Evolutionary conservation across 2,113 vertebrate genomes (phyloP).

Genomic region (Erpornis zantholeuca): DNA sequence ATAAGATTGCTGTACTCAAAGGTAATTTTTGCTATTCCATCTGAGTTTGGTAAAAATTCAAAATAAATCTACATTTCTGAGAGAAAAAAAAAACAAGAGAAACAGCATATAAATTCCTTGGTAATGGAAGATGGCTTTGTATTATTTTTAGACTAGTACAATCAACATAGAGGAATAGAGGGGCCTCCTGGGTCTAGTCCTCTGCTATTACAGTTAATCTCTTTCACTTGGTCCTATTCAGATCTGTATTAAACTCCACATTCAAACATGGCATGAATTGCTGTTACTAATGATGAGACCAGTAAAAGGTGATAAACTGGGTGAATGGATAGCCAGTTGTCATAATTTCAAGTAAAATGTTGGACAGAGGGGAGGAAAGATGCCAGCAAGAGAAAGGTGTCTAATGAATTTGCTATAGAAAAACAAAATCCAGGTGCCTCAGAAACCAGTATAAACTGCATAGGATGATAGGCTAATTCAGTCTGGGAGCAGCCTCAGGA

Average conservation of each 20-base stretch:
- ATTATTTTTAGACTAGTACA: background rate
- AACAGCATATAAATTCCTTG: background rate
- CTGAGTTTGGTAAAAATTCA: background rate
- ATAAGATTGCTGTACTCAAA: background rate
- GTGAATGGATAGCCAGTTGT: background rate
- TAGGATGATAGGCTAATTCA: background rate
- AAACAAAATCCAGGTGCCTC: background rate
- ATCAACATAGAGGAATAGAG: background rate
- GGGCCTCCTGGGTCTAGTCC: background rate
- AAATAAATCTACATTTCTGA: background rate
- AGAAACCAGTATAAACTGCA: background rate
- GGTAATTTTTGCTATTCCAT: background rate
- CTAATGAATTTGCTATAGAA: background rate
- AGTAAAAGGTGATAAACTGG: background rate
- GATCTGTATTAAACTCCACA: background rate
- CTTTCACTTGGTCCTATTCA: background rate
- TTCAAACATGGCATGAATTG: background rate
- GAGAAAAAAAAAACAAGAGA: background rate
- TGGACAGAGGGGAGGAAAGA: background rate
- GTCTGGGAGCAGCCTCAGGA: background rate
- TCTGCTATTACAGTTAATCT: background rate
- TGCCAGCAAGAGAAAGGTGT: background rate
- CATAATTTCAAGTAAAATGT: background rate
- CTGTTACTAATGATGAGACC: background rate
- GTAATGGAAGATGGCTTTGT: background rate